Evolutionary conservation across 2,888 invertebrate genomes (phyloP), one percentile per base, ranked within the genome.

Genomic region (Ypsolopha scabrella): DNA sequence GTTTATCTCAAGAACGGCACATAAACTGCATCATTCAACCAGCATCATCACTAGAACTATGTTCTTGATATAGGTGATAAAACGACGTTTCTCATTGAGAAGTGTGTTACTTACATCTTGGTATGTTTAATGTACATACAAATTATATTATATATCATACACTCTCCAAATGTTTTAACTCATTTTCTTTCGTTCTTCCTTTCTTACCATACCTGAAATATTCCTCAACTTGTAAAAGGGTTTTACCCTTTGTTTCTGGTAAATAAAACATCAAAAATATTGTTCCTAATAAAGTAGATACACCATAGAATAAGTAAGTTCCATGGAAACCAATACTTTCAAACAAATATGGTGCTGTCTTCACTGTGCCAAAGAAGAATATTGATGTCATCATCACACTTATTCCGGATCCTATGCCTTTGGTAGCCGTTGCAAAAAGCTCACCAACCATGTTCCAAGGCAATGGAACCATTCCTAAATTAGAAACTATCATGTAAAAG

Each of bases 381-480:
- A 90, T 60, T 52, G 91, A 92, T 0, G 89, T 90, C 67, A 89
- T 89, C 71, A 90, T 90, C 0, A 91, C 88, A 54, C 90, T 89
- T 8, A 92, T 77, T 0, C 92, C 92, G 7, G 92, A 90, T 4
- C 92, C 92, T n/a, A 91, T 63, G 0, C 91, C 92, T 54, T 91
- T 88, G 2, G 88, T 88, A 57, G 88, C 87, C 7, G 88, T 87
- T 1, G 92, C 88, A 63, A 92, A 93, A 6, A 93, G 73, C 72
- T 94, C 93, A 0, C 92, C 92, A 36, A 91, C 90, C 89, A 93
- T 90, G 53, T 92, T 90, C 90, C 93, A 93, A 0, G 93, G 93
- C 49, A 93, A 64, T 0, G 92, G 90, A 10, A 89, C 80, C 50
- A 91, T 75, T 6, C 93, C 92, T 51, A 90, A 72, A 53, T 88